Evolutionary conservation across 2,888 invertebrate species (phyloP).

Genomic region (Athripsodes cinereus): DNA sequence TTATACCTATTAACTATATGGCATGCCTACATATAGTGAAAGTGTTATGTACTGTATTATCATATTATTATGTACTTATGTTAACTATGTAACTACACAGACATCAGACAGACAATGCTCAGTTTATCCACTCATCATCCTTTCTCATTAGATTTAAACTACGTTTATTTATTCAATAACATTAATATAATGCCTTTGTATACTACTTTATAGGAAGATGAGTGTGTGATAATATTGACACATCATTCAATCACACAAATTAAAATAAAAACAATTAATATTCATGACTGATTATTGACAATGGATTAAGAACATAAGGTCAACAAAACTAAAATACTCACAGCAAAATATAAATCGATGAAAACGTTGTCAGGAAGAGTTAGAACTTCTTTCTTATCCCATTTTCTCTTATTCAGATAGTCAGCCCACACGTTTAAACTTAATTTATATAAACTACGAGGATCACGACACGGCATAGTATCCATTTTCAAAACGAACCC

Average conservation of each 20-base stretch:
- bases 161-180: no score
- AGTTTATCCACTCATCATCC: no score
- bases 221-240: no score
- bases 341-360: conserved; percentile 76
- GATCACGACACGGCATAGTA: conserved; percentile 28
- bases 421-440: conserved; percentile 58
- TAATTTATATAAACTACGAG: conserved; percentile 58
- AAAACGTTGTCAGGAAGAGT: conserved; percentile 67
- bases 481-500: conserved; percentile 40
- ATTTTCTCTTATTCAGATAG: conserved; percentile 53
- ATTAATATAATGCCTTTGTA: no score
- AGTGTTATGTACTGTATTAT: no score
- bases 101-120: no score
- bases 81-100: no score
- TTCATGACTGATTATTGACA: conserved; percentile 14
- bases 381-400: conserved; percentile 55
- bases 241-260: conserved; percentile 1
- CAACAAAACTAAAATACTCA: conserved; percentile 38
- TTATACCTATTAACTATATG: no score
- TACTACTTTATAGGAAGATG: no score
- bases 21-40: no score
- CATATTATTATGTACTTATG: no score
- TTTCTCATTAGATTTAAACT: no score
- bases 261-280: conserved; percentile 9
- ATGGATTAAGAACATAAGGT: conserved; percentile 18